A percentile compares a stretch with the other conserved stretches of the same genome.
Evolutionary conservation across 2,797 vertebrate species (phyloP).

Genomic region (Gobionotothen gibberifrons): DNA sequence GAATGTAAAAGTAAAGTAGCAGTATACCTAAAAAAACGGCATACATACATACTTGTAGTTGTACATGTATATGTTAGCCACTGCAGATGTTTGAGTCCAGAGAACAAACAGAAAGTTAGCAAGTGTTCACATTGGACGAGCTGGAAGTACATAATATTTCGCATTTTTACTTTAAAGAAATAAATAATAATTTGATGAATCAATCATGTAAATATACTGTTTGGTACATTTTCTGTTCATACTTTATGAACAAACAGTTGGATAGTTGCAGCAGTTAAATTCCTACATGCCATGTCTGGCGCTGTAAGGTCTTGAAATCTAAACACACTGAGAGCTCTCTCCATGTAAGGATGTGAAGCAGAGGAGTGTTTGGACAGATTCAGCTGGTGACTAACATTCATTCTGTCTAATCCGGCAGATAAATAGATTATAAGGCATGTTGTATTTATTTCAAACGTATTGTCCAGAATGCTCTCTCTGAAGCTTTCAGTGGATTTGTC

Average conservation of each 20-base stretch:
- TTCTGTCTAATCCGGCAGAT: constrained; percentile 34
- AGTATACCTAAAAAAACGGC: no score
- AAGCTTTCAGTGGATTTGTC: constrained; percentile 13
- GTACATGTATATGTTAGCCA: no score
- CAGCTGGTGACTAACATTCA: constrained; percentile 17
- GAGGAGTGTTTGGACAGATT: constrained; percentile 26
- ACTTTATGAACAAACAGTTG: not conserved
- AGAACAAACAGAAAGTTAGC: not conserved
- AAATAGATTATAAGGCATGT: constrained; percentile 1
- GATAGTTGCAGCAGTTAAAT: constrained; percentile 26
- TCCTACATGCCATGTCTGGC: constrained; percentile 43
- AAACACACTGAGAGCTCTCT: constrained; percentile 58
- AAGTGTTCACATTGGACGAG: not conserved
- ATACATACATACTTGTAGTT: no score
- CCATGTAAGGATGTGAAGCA: constrained; percentile 73
- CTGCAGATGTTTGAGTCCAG: not conserved
- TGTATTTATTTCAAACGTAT: constrained; percentile 40
- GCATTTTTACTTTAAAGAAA: not conserved
- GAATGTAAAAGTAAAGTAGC: no score
- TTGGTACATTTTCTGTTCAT: not conserved
- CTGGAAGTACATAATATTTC: not conserved
- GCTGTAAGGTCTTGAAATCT: constrained; percentile 32
- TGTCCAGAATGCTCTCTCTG: not conserved
- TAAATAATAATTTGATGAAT: no score
- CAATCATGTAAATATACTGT: not conserved